Base-by-base conservation (phyloP, 2,888 invertebrate genomes). In the Drosophila phalerata region DNA sequence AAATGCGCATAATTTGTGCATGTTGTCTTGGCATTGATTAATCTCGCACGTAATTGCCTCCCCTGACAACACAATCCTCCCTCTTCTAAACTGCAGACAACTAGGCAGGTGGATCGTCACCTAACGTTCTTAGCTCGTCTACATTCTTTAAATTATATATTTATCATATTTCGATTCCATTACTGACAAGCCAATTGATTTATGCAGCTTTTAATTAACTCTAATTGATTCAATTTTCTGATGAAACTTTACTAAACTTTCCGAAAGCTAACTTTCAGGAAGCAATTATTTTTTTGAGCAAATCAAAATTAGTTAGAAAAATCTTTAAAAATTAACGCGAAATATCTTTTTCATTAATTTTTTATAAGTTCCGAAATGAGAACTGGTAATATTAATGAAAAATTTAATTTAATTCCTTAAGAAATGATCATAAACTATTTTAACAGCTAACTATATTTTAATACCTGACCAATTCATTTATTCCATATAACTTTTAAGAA, bases 21-120 rank as follows among this genome's bases (percentile, higher is more conserved):
- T 85, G 88, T 84, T 84, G 71, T 88, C 83, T 63, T 88, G 84
- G 84, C 84, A 84, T 84, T 84, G 84, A 84, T 84, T 84, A 88
- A 84, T 84, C 75, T 85, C 78, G 63, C 83, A 80, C 86, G 80
- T 84, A 85, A 88, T 88, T 88, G 85, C 77, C 78, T 22, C 42
- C 48, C 37, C 37, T 37, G 37, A 28, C 57, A 42, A 56, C 6
- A 47, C 42, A 34, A 22, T 11, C 28, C 40, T 15, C 1, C 3
- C 47, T 32, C 34, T 2, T 10, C 17, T 17, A 28, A 28, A 28
- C 34, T 42, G 15, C 52, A 52, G 60, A 43, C 60, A 51, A 3
- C 6, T 37, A 37, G 67, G 47, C 70, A 69, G 62, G 37, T 61
- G 55, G 25, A 45, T 65, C 51, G 25, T 56, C 57, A 51, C n/a